Evolutionary conservation across 2,113 vertebrate species (phyloP), one percentile per base, ranked within the genome.

Genomic region (Pterophyllum scalare): DNA sequence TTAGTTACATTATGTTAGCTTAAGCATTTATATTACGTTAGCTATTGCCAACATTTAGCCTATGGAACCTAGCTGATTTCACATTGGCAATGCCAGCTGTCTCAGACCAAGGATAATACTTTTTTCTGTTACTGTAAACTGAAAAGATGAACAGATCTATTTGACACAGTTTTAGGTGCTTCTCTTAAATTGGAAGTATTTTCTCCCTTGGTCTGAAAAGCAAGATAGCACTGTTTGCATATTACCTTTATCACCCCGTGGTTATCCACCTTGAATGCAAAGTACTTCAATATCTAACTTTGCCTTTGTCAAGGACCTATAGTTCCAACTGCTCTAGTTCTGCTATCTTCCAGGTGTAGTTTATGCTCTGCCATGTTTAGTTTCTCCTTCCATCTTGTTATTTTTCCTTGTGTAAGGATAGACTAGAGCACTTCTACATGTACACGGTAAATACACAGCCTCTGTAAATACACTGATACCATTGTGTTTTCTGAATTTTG

Each of bases 1-100:
- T 67, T 67, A 46, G 38, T 46, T 0, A 24, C 62, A 67, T 40
- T 6, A 26, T 10, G n/a, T 67, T 46, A 46, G 7, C 61, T 40
- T 40, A 5, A 24, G 35, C 35, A 43, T 65, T 24, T 43, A 24
- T 65, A 65, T 24, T 24, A 0, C 7, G 3, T 43, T 24, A 65
- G 35, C 61, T 12, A 40, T 22, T 15, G 0, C 20, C 22, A 64
- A 24, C 22, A 43, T 24, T 15, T 43, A 17, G 13, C 22, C 35
- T 43, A 0, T 35, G 22, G 62, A 43, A 65, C 62, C 24, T 40
- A 4, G 15, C 22, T 65, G 35, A 40, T 40, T 64, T 64, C 7
- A 64, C 20, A 22, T 0, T 5, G 40, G 38, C 38, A 15, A 40
- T 22, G 20, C 0, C 61, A 64, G 12, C 35, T 15, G 20, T 64